These are phyloP conservation scores for Meteorus colon DNA, from an alignment of 2,888 invertebrate species.

Conservation along the genomic window DNA sequence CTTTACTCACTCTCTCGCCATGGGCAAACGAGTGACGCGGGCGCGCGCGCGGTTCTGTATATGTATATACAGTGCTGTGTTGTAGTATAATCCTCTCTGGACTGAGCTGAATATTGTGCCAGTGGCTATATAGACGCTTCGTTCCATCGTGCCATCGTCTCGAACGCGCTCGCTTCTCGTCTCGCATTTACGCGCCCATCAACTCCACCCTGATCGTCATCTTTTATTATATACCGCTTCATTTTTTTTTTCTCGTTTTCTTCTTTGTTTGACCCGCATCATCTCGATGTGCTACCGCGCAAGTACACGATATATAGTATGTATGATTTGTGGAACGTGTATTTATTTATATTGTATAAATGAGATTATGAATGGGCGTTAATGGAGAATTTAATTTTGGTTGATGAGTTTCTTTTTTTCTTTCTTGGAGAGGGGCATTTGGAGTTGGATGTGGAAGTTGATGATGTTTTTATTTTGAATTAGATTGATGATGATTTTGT, in stretches of 20 bases:
- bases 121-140: neutral
- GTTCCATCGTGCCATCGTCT: constrained; percentile 3
- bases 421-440: neutral
- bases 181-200: constrained; percentile 45
- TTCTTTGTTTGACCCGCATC: constrained; percentile 47
- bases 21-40: neutral
- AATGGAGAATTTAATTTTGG: too few relatives aligned
- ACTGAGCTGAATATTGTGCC: constrained; percentile 46
- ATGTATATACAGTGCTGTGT: neutral
- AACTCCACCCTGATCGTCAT: constrained; percentile 38
- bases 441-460: too few relatives aligned
- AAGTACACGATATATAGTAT: neutral
- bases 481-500: too few relatives aligned
- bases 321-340: too few relatives aligned
- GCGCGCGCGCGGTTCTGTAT: constrained; percentile 37
- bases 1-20: constrained; percentile 52
- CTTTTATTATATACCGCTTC: constrained; percentile 39
- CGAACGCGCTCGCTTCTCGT: constrained; percentile 26
- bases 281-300: constrained; percentile 43
- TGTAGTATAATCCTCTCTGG: neutral
- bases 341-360: too few relatives aligned
- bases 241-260: constrained; percentile 39
- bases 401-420: neutral
- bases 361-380: too few relatives aligned
- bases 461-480: too few relatives aligned